phyloP scores from a whole-genome alignment of 2,797 vertebrate species.

The Pachyuromys duprasi region DNA sequence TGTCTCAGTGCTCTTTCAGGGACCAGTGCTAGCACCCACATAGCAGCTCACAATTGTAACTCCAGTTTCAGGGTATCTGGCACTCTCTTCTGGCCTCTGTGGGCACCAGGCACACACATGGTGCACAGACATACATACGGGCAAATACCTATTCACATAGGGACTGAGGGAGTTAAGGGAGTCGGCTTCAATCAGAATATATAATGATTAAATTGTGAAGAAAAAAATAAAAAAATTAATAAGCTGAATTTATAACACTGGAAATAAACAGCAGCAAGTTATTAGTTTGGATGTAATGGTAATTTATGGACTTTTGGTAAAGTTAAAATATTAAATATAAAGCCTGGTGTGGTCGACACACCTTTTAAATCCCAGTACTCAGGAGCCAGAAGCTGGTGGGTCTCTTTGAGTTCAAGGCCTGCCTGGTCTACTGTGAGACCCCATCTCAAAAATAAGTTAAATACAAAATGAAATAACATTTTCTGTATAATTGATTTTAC shows the following conservation, averaged over 20 bases:
- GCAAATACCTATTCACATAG: neutral
- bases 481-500: neutral
- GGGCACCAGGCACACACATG: neutral
- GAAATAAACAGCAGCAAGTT: neutral
- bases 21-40: neutral
- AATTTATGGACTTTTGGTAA: slow-evolving; percentile 20
- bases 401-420: neutral
- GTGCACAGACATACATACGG: neutral
- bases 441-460: neutral
- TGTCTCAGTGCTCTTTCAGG: neutral
- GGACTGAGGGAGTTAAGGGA: no score
- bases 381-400: neutral
- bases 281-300: neutral
- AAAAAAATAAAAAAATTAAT: neutral
- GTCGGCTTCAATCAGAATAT: no score
- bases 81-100: neutral
- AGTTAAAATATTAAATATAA: slow-evolving; percentile 48
- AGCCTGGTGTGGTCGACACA: neutral
- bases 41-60: neutral
- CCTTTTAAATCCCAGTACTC: neutral
- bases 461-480: slow-evolving; percentile 17
- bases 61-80: neutral
- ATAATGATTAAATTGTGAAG: no score
- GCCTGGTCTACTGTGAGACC: neutral
- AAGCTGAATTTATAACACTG: slow-evolving; percentile 27